These are phyloP conservation scores for Pararge aegeria DNA, from an alignment of 1,140 invertebrate genomes.

Conservation along the genomic window DNA sequence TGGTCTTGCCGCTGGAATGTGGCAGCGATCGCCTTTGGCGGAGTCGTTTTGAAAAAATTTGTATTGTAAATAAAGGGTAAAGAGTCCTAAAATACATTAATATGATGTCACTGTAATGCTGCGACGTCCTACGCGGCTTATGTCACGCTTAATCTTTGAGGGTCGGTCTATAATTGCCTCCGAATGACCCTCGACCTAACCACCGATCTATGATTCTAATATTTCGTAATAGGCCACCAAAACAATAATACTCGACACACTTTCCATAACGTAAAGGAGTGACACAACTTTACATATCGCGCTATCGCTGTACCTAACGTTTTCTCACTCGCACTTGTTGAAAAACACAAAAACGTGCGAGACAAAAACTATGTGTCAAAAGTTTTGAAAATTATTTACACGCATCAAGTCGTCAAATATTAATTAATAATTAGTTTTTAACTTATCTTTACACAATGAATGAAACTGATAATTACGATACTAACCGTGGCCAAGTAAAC, in stretches of 20 bases:
- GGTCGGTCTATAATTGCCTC: constrained; percentile 35
- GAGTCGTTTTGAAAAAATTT: neutral
- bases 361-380: constrained; percentile 58
- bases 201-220: constrained; percentile 38
- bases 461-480: constrained; percentile 15
- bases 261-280: constrained; percentile 57
- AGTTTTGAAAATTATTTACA: constrained; percentile 67
- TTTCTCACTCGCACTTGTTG: constrained; percentile 46
- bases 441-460: neutral
- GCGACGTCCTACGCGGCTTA: constrained; percentile 56
- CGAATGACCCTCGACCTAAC: constrained; percentile 39
- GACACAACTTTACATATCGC: constrained; percentile 46
- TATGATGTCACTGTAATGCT: constrained; percentile 53
- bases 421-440: constrained; percentile 7
- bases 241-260: constrained; percentile 71
- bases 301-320: constrained; percentile 20
- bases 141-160: constrained; percentile 46
- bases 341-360: constrained; percentile 37
- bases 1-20: no score
- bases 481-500: constrained; percentile 68
- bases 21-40: no score
- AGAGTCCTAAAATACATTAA: constrained; percentile 49
- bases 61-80: constrained; percentile 32
- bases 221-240: constrained; percentile 70
- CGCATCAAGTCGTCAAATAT: constrained; percentile 30